Conservation (phyloP, 2,888 invertebrate species). For the Drosophila mulleri region DNA sequence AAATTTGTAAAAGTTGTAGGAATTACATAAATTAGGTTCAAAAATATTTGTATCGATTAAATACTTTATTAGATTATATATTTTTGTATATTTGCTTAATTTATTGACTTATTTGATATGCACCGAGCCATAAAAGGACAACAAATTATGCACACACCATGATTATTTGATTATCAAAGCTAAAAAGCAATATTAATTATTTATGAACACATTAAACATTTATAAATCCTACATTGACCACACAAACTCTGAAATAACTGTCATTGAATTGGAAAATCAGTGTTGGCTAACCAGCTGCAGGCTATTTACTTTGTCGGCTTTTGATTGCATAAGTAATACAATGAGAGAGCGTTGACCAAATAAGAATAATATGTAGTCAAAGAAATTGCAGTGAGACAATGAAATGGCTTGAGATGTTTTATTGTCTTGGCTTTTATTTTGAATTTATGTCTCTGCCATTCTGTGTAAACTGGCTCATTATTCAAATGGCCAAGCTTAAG, state of each 20-base stretch:
- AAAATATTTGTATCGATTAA: too few species aligned
- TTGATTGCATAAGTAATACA: conserved; percentile 4
- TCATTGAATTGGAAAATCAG: neutral
- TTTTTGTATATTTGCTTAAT: neutral
- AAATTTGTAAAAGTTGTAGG: too few species aligned
- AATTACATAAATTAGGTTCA: too few species aligned
- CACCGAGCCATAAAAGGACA: neutral
- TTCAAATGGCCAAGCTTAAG: conserved; percentile 2
- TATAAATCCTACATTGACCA: neutral
- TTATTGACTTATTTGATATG: neutral
- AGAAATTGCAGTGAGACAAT: neutral
- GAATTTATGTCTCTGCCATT: neutral
- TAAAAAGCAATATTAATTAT: conserved; percentile 1
- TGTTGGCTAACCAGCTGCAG: neutral
- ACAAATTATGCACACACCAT: neutral
- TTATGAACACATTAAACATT: neutral
- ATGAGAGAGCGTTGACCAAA: neutral
- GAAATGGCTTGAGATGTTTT: neutral
- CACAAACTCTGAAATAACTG: neutral
- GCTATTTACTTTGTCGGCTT: neutral
- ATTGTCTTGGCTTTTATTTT: neutral
- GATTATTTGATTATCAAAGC: neutral
- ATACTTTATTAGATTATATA: too few species aligned
- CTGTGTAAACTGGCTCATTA: neutral
- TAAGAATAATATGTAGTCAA: neutral